Evolutionary conservation across 2,888 invertebrate genomes (phyloP), one percentile per base, ranked within the genome.

Genomic region (Drosophila longiperda): DNA sequence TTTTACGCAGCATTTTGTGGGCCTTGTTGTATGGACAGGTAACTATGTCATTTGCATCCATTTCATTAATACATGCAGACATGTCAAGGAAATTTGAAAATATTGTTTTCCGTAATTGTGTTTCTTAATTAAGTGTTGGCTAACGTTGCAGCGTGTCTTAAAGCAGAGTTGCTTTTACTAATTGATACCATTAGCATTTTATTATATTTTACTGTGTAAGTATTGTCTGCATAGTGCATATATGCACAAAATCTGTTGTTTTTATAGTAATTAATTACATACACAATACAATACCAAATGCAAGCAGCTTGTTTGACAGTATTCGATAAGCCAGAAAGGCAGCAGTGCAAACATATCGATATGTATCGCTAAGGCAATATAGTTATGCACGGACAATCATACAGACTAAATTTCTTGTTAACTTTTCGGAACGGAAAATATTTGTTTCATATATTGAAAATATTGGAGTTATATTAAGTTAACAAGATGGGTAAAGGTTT

Each of bases 401-500:
- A 11, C 29, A 20, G 1, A 62, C 15, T 34, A 5, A n/a, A 26
- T 32, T 23, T 12, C 32, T 11, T 42, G 34, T n/a, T 29, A 50
- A n/a, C 15, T 20, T 49, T 38, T 38, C 12, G 2, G 29, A 57
- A 33, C 48, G 11, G 23, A 1, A 36, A 62, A 45, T 59, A 58
- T 59, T 29, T 1, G 20, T 29, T 66, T 53, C 53, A 52, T 40
- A 58, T 54, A 58, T 49, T 29, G 3, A 0, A 34, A 12, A 34
- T 34, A 60, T 50, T 54, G 4, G n/a, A 48, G 32, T n/a, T 57
- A 55, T 40, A 20, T 33, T n/a, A 57, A 34, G 11, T 23, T 23
- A 29, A n/a, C 90, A 96, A 95, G 93, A 99, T 99, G 99, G 99
- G 99, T 57, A 99, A 99, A 94, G 99, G 99, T 62, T 99, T 99